Percentiles rank a stretch among this genome's conserved stretches.
These are phyloP conservation scores for Brachystomella parvula DNA, from an alignment of 1,140 invertebrate species.

Conservation along the genomic window DNA sequence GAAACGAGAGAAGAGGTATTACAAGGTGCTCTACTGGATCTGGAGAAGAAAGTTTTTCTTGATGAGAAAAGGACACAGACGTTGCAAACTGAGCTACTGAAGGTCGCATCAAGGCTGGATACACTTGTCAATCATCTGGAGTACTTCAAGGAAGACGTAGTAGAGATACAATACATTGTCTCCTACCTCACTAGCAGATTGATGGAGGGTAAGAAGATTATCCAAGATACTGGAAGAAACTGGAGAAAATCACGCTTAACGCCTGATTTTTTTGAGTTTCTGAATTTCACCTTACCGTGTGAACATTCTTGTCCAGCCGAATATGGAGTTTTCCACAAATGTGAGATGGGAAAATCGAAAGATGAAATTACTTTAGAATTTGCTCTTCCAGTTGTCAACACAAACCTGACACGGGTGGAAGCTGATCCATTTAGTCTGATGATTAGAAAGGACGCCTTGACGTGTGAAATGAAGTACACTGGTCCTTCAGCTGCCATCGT, in stretches of 20 bases:
- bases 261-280: conserved; percentile 14
- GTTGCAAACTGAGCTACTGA: conserved; percentile 10
- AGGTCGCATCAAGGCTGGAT: background rate
- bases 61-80: background rate
- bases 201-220: conserved; percentile 1
- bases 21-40: conserved; percentile 5
- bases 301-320: background rate
- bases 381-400: conserved; percentile 12
- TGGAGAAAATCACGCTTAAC: conserved; percentile 12
- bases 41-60: conserved; percentile 16
- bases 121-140: background rate
- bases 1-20: conserved; percentile 13
- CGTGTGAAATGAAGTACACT: conserved; percentile 9
- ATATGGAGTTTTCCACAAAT: conserved; percentile 14
- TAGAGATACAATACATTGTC: conserved; percentile 9
- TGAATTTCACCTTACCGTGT: conserved; percentile 17
- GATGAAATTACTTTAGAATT: conserved; percentile 11
- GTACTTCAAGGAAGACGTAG: conserved; percentile 1
- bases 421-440: conserved; percentile 16
- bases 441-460: background rate
- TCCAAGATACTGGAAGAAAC: background rate
- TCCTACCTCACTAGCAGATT: conserved; percentile 14
- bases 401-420: conserved; percentile 7
- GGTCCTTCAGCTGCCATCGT: conserved; percentile 11
- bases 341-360: background rate